Percentiles rank a stretch among this genome's conserved stretches.
Evolutionary conservation across 2,113 vertebrate genomes (phyloP).

Genomic region (Mesembrinibis cayennensis): DNA sequence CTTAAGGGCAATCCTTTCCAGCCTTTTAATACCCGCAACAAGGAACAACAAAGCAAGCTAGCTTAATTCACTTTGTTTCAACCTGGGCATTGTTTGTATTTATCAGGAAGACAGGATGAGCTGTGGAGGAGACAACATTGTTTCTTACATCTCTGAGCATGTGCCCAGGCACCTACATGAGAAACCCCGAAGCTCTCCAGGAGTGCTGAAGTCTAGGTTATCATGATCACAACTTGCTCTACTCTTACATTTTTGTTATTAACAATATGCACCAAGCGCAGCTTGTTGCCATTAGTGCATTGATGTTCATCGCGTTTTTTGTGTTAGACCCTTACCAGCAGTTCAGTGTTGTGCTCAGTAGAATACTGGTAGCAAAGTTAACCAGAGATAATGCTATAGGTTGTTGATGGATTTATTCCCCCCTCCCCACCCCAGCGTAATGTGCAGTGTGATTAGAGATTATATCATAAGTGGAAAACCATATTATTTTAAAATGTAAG

Average conservation of each 20-base stretch:
- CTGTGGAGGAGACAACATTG: not conserved
- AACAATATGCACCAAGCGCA: not conserved
- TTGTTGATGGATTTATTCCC: not conserved
- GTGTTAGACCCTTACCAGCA: not conserved
- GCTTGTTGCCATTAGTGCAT: not conserved
- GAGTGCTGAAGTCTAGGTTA: not conserved
- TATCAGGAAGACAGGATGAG: not conserved
- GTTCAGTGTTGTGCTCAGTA: not conserved
- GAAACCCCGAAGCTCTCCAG: not conserved
- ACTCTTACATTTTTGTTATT: not conserved
- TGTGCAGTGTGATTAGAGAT: not conserved
- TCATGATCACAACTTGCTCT: not conserved
- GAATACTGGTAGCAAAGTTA: not conserved
- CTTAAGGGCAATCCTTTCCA: not conserved
- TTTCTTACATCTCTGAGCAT: not conserved
- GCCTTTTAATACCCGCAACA: not conserved
- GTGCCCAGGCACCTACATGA: not conserved
- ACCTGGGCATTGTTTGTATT: not conserved
- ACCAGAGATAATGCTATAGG: not conserved
- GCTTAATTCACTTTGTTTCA: not conserved
- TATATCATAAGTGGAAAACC: not conserved
- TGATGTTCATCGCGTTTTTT: rapidly evolving
- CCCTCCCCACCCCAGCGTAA: not conserved
- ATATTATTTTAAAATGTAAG: not conserved
- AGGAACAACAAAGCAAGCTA: not conserved